Evolutionary conservation across 2,113 vertebrate genomes (phyloP).

Genomic region (Saguinus imperator): DNA sequence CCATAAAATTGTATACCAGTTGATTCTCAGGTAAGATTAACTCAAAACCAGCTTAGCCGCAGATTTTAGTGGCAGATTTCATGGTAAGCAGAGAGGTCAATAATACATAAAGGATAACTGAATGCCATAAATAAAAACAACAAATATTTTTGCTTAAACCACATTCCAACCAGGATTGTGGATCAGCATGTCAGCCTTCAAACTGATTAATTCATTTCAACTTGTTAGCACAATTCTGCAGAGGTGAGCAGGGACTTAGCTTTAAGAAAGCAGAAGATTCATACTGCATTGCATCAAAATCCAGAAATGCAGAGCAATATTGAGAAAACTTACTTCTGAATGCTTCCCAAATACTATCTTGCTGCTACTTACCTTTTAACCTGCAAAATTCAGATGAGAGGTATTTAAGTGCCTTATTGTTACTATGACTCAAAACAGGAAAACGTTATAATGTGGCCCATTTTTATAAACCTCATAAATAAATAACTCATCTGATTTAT

Average conservation of each 20-base stretch:
- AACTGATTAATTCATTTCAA: conserved; percentile 42
- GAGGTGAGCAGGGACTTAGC: conserved; percentile 67
- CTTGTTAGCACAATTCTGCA: conserved; percentile 53
- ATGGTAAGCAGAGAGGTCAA: conserved; percentile 40
- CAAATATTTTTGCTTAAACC: conserved; percentile 43
- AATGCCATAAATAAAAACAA: conserved; percentile 36
- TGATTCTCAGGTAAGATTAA: conserved; percentile 25
- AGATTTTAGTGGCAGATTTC: conserved; percentile 56
- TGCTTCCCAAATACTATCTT: conserved; percentile 42
- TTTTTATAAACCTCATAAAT: conserved; percentile 57
- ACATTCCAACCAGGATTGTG: conserved; percentile 46
- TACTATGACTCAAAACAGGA: conserved; percentile 32
- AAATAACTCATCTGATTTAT: conserved; percentile 54
- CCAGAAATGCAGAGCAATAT: conserved; percentile 66
- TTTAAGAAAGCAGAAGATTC: conserved; percentile 76
- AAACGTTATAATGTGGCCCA: not conserved
- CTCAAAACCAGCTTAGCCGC: conserved; percentile 43
- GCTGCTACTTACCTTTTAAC: conserved; percentile 70
- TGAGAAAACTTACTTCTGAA: conserved; percentile 57
- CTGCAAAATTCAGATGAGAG: conserved; percentile 65
- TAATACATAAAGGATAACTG: conserved; percentile 20
- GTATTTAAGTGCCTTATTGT: conserved; percentile 53
- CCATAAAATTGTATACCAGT: not conserved
- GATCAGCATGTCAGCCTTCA: conserved; percentile 43
- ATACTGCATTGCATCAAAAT: conserved; percentile 79